Percentiles rank a stretch among this genome's conserved stretches.
phyloP scores from a whole-genome alignment of 2,888 invertebrate species.

The Dynastes tityus region DNA sequence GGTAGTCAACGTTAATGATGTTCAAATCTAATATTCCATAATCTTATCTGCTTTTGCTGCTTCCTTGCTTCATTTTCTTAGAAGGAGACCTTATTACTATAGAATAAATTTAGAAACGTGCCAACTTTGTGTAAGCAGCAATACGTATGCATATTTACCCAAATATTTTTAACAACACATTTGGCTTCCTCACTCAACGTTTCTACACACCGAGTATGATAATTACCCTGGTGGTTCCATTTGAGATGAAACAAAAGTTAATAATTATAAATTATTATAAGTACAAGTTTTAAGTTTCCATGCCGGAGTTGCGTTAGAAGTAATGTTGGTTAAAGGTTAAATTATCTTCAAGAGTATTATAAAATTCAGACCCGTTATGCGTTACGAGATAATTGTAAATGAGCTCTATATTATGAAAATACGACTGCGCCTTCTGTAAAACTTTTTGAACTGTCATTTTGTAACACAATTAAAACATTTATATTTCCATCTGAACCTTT shows the following conservation, averaged over 20 bases:
- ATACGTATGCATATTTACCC: too few species aligned
- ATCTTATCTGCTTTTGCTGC: too few species aligned
- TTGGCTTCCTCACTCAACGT: too few species aligned
- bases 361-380: constrained; percentile 47
- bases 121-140: too few species aligned
- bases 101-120: too few species aligned
- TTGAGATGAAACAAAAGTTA: constrained; percentile 32
- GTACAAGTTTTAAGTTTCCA: constrained; percentile 32
- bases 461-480: constrained; percentile 50
- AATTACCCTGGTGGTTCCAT: too few species aligned
- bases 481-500: constrained; percentile 44
- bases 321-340: constrained; percentile 37
- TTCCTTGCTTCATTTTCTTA: too few species aligned
- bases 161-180: too few species aligned
- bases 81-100: too few species aligned
- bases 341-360: constrained; percentile 40
- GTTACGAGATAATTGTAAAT: constrained; percentile 48
- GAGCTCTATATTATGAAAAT: constrained; percentile 46
- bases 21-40: too few species aligned
- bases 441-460: constrained; percentile 49
- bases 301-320: not conserved
- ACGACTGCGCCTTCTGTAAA: constrained; percentile 43
- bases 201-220: too few species aligned
- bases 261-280: constrained; percentile 43
- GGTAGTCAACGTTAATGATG: too few species aligned